Evolutionary conservation across 2,113 vertebrate species (phyloP).

Genomic region (Polyodon spathula): DNA sequence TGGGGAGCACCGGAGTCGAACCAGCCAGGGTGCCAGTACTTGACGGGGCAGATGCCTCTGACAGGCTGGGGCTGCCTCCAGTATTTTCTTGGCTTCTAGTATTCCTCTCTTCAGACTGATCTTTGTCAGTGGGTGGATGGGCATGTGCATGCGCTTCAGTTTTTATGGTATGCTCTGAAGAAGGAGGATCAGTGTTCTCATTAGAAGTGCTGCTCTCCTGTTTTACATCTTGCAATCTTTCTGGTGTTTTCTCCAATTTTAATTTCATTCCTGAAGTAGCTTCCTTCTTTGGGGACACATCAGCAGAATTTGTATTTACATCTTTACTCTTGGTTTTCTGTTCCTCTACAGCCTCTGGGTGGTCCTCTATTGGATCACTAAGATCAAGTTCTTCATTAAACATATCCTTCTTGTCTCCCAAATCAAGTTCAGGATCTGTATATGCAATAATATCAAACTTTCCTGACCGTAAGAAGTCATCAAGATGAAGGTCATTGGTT

Average conservation of each 20-base stretch:
- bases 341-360: slow-evolving; percentile 39
- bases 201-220: slow-evolving; percentile 46
- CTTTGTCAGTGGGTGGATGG: slow-evolving; percentile 27
- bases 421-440: slow-evolving; percentile 86
- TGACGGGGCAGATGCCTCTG: slow-evolving; percentile 44
- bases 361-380: slow-evolving; percentile 72
- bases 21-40: slow-evolving; percentile 50
- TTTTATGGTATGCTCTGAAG: slow-evolving; percentile 49
- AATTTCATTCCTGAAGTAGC: slow-evolving; percentile 45
- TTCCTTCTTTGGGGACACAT: slow-evolving; percentile 31
- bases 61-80: slow-evolving; percentile 34
- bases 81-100: slow-evolving; percentile 29
- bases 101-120: slow-evolving; percentile 33
- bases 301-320: slow-evolving; percentile 26
- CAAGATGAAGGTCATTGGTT: slow-evolving; percentile 82
- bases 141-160: slow-evolving; percentile 46
- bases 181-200: slow-evolving; percentile 29
- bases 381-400: slow-evolving; percentile 91
- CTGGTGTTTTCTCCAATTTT: slow-evolving; percentile 57
- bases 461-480: slow-evolving; percentile 82
- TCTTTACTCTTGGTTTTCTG: slow-evolving; percentile 46
- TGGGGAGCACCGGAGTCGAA: slow-evolving; percentile 68
- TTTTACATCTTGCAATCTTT: slow-evolving; percentile 41
- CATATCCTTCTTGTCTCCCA: slow-evolving; percentile 92
- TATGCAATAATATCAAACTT: slow-evolving; percentile 97